Evolutionary conservation across 2,888 invertebrate species (phyloP).

Genomic region (Plemyria rubiginata): DNA sequence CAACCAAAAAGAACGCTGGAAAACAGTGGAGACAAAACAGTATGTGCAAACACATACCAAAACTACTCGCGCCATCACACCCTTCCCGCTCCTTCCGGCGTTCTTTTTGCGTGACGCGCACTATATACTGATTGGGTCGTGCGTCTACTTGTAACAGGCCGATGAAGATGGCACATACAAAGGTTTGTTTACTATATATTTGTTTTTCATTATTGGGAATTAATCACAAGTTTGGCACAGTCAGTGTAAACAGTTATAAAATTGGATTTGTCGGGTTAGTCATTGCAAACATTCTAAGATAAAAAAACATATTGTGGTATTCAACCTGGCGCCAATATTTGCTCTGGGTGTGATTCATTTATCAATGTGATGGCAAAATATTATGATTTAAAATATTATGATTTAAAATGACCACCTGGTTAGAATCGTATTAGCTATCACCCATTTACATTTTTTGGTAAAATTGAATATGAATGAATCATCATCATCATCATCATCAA

Average conservation of each 20-base stretch:
- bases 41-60: no score
- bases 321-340: constrained; percentile 23
- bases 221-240: constrained; percentile 35
- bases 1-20: no score
- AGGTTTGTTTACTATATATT: no score
- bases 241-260: constrained; percentile 17
- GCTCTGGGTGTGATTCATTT: constrained; percentile 21
- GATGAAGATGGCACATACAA: no score
- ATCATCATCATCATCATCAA: no score
- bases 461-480: no score
- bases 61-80: no score
- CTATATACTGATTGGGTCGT: no score
- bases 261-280: constrained; percentile 14
- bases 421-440: neutral
- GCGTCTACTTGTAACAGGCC: no score
- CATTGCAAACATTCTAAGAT: constrained; percentile 15
- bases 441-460: neutral
- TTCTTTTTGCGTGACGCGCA: no score
- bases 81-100: no score
- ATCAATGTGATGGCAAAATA: constrained; percentile 1
- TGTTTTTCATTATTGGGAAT: constrained; percentile 7
- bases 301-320: constrained; percentile 21
- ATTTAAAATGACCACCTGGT: neutral
- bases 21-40: no score
- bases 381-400: constrained; percentile 8